Evolutionary conservation across 2,888 invertebrate species (phyloP).

Genomic region (Drosophila phalerata): DNA sequence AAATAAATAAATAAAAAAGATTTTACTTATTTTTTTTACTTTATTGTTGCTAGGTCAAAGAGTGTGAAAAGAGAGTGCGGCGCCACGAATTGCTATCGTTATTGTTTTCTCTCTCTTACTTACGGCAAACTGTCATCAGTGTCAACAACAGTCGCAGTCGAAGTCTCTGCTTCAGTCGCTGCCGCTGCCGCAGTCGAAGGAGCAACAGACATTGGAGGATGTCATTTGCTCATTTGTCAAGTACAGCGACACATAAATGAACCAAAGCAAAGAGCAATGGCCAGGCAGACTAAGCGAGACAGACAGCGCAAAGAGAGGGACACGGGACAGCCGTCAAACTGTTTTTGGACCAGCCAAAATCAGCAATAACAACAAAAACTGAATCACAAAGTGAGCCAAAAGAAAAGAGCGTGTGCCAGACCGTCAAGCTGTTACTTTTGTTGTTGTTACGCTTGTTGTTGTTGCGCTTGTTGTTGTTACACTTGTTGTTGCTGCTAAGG

Average conservation of each 20-base stretch:
- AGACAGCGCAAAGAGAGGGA: slow-evolving; percentile 23
- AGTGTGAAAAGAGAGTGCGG: slow-evolving; percentile 21
- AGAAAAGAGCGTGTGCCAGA: slow-evolving; percentile 32
- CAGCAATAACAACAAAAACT: slow-evolving; percentile 28
- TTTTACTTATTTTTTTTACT: too few species aligned
- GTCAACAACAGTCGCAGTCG: slow-evolving; percentile 46
- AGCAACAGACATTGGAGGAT: slow-evolving; percentile 64
- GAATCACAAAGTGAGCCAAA: slow-evolving; percentile 33
- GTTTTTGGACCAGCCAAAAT: slow-evolving; percentile 20
- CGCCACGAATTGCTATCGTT: slow-evolving; percentile 26
- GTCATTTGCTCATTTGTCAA: slow-evolving; percentile 75
- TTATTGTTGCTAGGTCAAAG: too few species aligned
- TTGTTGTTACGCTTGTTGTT: background rate
- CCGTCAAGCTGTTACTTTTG: slow-evolving; percentile 16
- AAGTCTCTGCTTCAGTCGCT: background rate
- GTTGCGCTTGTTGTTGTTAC: slow-evolving; percentile 2
- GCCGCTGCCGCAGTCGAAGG: slow-evolving; percentile 31
- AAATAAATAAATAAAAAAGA: too few species aligned
- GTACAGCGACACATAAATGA: slow-evolving; percentile 24
- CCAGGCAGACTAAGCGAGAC: slow-evolving; percentile 29
- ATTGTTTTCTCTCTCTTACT: slow-evolving; percentile 42
- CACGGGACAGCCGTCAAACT: slow-evolving; percentile 32
- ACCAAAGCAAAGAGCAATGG: slow-evolving; percentile 45
- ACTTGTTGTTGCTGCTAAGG: background rate
- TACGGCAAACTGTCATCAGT: slow-evolving; percentile 62